Conservation (phyloP, 2,113 vertebrate genomes). For the Corvus cornix region DNA sequence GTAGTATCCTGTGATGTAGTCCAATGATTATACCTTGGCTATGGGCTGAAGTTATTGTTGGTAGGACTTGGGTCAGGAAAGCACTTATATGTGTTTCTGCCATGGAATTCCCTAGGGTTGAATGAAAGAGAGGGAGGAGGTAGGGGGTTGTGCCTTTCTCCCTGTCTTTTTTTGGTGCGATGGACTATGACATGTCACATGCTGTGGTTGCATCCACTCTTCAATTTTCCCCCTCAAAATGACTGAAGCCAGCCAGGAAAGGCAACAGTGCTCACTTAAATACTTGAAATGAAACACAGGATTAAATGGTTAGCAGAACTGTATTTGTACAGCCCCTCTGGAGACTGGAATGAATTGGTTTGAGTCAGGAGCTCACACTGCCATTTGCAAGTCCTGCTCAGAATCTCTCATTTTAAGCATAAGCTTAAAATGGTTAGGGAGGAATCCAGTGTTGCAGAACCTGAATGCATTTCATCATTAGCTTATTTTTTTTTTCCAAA, state of each 20-base stretch:
- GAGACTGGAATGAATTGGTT: background rate
- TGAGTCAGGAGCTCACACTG: background rate
- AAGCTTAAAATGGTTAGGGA: background rate
- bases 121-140: background rate
- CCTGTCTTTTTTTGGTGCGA: background rate
- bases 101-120: background rate
- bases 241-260: background rate
- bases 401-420: background rate
- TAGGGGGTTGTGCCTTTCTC: background rate
- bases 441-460: background rate
- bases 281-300: background rate
- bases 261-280: background rate
- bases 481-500: background rate
- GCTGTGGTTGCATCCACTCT: background rate
- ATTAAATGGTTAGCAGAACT: background rate
- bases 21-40: background rate
- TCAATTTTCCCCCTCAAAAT: background rate
- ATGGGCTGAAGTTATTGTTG: background rate
- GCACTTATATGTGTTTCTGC: background rate
- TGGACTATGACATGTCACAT: background rate
- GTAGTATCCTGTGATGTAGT: too few species aligned
- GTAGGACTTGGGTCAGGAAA: background rate
- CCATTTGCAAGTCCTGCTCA: background rate
- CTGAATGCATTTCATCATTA: background rate
- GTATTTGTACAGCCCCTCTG: background rate